These are phyloP conservation scores for Drosophila aff. DNA, from an alignment of 1,140 invertebrate genomes.

Conservation along the genomic window DNA sequence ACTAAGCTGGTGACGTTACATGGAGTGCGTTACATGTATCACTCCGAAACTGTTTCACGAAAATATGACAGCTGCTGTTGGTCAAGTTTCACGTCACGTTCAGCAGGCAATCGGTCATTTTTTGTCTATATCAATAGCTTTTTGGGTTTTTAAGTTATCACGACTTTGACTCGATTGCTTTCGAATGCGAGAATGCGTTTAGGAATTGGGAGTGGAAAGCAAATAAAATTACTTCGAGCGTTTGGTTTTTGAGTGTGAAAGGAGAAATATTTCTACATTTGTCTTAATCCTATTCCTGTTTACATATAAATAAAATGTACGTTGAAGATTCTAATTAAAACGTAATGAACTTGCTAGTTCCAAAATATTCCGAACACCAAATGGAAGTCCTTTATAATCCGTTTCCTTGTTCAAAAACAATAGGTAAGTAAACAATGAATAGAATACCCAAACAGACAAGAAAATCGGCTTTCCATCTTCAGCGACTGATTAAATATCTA, in stretches of 20 bases:
- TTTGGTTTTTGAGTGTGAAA: background rate
- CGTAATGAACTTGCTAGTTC: background rate
- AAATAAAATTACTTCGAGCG: background rate
- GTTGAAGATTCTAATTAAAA: too few relatives aligned
- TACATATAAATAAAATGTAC: background rate
- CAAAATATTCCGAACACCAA: background rate
- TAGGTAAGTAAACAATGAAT: background rate
- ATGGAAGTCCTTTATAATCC: background rate
- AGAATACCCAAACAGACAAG: background rate
- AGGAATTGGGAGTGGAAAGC: background rate
- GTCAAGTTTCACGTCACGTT: constrained; percentile 14
- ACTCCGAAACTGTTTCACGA: background rate
- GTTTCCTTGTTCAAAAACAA: too few relatives aligned
- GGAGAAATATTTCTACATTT: too few relatives aligned
- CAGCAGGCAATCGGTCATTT: background rate
- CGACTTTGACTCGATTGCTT: constrained; percentile 4
- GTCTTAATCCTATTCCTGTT: too few relatives aligned
- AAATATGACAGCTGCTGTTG: constrained; percentile 12
- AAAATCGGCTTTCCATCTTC: too few relatives aligned
- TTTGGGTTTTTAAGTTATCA: constrained; percentile 4
- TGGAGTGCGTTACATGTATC: background rate
- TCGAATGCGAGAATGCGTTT: background rate
- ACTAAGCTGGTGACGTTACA: constrained; percentile 17
- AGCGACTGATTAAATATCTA: background rate
- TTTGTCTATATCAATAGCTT: background rate